Percentiles rank a stretch among this genome's conserved stretches.
These are phyloP conservation scores for Irena cyanogastra DNA, from an alignment of 2,113 vertebrate genomes.

Conservation along the genomic window DNA sequence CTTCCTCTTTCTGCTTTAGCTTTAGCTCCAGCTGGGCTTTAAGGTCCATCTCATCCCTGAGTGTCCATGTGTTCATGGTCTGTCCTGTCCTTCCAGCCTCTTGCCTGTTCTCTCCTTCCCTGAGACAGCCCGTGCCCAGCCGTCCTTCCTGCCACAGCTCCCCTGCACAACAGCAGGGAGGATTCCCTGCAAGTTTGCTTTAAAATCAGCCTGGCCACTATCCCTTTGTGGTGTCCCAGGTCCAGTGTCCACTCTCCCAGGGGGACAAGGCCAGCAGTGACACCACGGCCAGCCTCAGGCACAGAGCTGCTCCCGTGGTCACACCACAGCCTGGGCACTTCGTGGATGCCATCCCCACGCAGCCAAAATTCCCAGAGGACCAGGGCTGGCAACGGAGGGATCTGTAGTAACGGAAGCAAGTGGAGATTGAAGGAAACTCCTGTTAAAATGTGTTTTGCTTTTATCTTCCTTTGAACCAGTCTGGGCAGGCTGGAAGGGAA, in stretches of 20 bases:
- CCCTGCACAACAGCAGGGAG: not conserved
- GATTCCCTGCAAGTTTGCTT: not conserved
- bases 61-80: not conserved
- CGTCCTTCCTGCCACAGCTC: not conserved
- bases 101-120: not conserved
- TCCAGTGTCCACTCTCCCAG: rapidly evolving
- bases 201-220: not conserved
- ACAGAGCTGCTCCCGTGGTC: not conserved
- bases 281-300: not conserved
- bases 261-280: not conserved
- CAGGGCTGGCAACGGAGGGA: rapidly evolving
- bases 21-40: not conserved
- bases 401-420: not conserved
- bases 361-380: not conserved
- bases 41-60: rapidly evolving
- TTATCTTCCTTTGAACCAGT: not conserved
- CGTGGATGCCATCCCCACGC: rapidly evolving
- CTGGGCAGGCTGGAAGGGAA: not conserved
- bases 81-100: not conserved
- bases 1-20: not conserved
- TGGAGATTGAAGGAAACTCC: not conserved
- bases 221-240: not conserved
- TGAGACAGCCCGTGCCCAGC: rapidly evolving
- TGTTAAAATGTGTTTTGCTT: not conserved
- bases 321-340: not conserved